phyloP scores from a whole-genome alignment of 2,113 vertebrate genomes.

The Rattus norvegicus region DNA sequence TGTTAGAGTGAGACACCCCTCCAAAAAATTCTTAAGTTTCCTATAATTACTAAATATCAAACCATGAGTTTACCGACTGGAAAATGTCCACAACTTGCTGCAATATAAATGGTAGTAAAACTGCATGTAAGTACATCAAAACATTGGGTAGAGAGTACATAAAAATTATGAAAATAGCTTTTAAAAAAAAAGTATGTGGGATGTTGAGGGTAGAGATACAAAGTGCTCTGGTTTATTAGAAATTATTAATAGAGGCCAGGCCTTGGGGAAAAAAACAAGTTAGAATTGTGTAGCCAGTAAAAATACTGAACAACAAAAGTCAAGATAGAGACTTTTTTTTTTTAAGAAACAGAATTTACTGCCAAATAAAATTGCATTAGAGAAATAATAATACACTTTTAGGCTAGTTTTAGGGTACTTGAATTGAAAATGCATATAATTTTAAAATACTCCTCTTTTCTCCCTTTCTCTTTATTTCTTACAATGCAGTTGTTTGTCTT shows the following conservation, averaged over 20 bases:
- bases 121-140: background rate
- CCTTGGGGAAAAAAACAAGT: constrained; percentile 10
- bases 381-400: background rate
- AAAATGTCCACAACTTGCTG: background rate
- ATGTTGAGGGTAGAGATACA: background rate
- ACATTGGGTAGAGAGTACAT: background rate
- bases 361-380: background rate
- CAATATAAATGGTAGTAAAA: constrained; percentile 20
- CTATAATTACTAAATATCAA: background rate
- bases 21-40: background rate
- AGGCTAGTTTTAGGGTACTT: background rate
- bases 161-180: constrained; percentile 17
- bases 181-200: background rate
- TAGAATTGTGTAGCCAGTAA: background rate
- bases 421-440: background rate
- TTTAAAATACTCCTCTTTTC: background rate
- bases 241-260: background rate
- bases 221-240: background rate
- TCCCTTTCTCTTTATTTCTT: background rate
- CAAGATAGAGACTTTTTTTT: background rate
- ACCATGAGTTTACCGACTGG: background rate
- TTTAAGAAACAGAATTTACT: background rate
- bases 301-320: background rate
- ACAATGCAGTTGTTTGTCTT: background rate
- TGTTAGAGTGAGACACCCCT: background rate